Evolutionary conservation across 2,888 invertebrate genomes (phyloP).

Genomic region (Rhyacophila evoluta): DNA sequence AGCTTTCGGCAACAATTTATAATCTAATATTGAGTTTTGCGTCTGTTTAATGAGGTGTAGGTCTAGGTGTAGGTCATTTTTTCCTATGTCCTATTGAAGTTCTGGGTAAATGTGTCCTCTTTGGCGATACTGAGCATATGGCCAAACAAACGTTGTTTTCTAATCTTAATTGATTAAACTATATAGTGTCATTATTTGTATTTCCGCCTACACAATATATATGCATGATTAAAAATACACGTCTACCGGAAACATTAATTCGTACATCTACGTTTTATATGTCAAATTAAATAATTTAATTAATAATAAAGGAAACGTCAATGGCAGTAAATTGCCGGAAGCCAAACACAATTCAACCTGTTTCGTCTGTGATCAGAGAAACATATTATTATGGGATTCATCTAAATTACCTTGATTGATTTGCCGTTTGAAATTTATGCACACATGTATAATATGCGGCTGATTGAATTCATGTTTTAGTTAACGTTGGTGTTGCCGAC

Average conservation of each 20-base stretch:
- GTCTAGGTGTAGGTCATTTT: too few species aligned
- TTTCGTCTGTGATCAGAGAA: neutral
- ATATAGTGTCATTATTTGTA: neutral
- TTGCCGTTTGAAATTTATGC: neutral
- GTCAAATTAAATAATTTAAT: neutral
- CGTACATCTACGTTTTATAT: neutral
- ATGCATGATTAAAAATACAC: neutral
- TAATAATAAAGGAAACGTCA: neutral
- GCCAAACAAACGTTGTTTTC: too few species aligned
- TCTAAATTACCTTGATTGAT: neutral
- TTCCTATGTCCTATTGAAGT: too few species aligned
- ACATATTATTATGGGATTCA: neutral
- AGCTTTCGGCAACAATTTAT: too few species aligned
- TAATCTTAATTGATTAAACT: too few species aligned
- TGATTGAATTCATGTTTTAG: neutral
- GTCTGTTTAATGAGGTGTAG: too few species aligned
- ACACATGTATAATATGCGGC: neutral
- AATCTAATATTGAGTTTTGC: too few species aligned
- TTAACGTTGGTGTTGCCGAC: neutral
- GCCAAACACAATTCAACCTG: neutral
- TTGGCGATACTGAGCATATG: too few species aligned
- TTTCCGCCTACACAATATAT: neutral
- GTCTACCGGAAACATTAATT: neutral
- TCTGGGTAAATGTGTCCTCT: too few species aligned
- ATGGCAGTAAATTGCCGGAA: neutral